Percentiles rank a stretch among this genome's conserved stretches.
phyloP scores from a whole-genome alignment of 1,140 invertebrate species.

The Drosophila fuyamai region DNA sequence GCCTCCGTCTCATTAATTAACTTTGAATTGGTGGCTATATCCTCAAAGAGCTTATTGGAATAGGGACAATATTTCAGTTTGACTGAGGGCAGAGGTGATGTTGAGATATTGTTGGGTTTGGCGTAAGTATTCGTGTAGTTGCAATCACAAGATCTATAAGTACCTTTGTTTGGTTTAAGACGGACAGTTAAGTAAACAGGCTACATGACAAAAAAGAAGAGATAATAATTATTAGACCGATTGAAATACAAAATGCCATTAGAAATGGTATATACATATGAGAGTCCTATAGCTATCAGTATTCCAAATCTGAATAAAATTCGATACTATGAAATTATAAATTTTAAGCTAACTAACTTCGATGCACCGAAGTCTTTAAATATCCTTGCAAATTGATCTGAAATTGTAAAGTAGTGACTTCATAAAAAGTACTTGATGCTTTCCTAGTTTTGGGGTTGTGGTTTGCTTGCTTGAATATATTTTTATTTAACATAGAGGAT shows the following conservation, averaged over 20 bases:
- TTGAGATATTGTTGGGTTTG: constrained; percentile 80
- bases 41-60: constrained; percentile 56
- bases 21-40: constrained; percentile 35
- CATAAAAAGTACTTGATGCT: not conserved
- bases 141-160: constrained; percentile 89
- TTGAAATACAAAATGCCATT: constrained; percentile 10
- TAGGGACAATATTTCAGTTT: constrained; percentile 64
- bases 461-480: not conserved
- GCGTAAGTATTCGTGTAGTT: constrained; percentile 74
- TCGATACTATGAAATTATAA: not conserved
- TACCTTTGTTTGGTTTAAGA: constrained; percentile 91
- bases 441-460: not conserved
- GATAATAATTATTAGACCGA: constrained; percentile 62
- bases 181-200: constrained; percentile 92
- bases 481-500: not conserved
- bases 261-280: constrained; percentile 19
- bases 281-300: constrained; percentile 1
- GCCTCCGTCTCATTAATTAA: constrained; percentile 17
- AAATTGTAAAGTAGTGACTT: not conserved
- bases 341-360: constrained; percentile 8
- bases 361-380: constrained; percentile 26
- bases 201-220: constrained; percentile 87
- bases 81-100: constrained; percentile 82
- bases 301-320: not conserved
- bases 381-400: constrained; percentile 23